phyloP scores from a whole-genome alignment of 2,888 invertebrate genomes.

The Sympetrum striolatum region DNA sequence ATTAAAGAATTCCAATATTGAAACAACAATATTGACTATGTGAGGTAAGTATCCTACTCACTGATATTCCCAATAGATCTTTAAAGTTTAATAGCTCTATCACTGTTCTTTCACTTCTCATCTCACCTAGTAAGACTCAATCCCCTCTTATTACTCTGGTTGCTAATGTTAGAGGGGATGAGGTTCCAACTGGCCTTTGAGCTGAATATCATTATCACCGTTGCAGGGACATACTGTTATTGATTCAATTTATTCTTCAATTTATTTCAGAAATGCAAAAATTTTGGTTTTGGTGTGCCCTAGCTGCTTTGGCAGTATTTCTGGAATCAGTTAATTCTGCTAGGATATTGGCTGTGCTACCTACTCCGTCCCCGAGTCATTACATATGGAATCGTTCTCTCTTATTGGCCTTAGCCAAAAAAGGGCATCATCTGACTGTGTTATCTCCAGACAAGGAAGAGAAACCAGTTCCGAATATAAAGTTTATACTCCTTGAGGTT shows the following conservation, averaged over 20 bases:
- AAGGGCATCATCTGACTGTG: slow-evolving; percentile 46
- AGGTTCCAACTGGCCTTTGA: too few relatives aligned
- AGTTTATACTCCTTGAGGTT: slow-evolving; percentile 45
- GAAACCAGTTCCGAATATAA: slow-evolving; percentile 44
- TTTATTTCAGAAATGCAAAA: neutral
- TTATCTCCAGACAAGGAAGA: slow-evolving; percentile 46
- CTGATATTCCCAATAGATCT: too few relatives aligned
- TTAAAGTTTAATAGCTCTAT: too few relatives aligned
- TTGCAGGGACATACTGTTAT: too few relatives aligned
- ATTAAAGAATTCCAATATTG: too few relatives aligned
- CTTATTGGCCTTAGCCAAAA: neutral
- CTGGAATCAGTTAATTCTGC: neutral
- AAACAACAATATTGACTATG: too few relatives aligned
- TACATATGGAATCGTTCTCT: slow-evolving; percentile 21
- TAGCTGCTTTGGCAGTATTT: neutral
- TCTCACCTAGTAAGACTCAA: too few relatives aligned
- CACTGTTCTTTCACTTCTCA: neutral
- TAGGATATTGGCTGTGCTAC: slow-evolving; percentile 20
- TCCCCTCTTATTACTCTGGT: too few relatives aligned
- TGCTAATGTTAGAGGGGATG: too few relatives aligned
- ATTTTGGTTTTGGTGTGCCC: neutral
- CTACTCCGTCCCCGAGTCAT: neutral
- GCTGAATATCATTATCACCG: too few relatives aligned
- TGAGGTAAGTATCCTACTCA: too few relatives aligned
- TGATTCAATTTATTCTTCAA: too few relatives aligned